These are phyloP conservation scores for Cynocephalus volans DNA, from an alignment of 2,113 vertebrate species.

Conservation along the genomic window DNA sequence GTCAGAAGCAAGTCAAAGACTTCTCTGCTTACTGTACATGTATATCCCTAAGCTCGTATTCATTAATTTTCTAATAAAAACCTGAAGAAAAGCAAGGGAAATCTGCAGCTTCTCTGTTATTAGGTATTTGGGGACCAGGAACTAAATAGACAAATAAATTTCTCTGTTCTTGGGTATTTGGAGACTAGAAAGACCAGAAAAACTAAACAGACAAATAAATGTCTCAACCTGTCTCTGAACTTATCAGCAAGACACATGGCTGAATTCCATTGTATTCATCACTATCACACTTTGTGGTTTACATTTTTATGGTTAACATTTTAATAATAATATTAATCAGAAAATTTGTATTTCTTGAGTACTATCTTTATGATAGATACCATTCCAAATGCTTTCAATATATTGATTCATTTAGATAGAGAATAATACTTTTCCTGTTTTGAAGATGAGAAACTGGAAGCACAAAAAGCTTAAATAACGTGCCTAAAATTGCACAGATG, in stretches of 20 bases:
- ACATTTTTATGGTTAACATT: not conserved
- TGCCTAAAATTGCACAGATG: not conserved
- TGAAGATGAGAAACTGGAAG: not conserved
- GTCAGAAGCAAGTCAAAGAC: not conserved
- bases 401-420: not conserved
- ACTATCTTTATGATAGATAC: not conserved
- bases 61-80: not conserved
- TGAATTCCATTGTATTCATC: not conserved
- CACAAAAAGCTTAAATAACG: not conserved
- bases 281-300: not conserved
- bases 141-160: not conserved
- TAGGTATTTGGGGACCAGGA: not conserved
- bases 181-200: not conserved
- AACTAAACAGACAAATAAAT: not conserved
- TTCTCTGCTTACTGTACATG: not conserved
- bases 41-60: not conserved
- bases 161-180: not conserved
- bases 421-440: not conserved
- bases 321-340: not conserved
- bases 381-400: not conserved
- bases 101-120: not conserved
- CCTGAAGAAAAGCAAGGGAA: not conserved
- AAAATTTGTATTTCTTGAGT: not conserved
- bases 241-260: not conserved
- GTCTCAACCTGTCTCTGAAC: not conserved